These are phyloP conservation scores for Progne subis DNA, from an alignment of 2,113 vertebrate genomes.

Conservation along the genomic window DNA sequence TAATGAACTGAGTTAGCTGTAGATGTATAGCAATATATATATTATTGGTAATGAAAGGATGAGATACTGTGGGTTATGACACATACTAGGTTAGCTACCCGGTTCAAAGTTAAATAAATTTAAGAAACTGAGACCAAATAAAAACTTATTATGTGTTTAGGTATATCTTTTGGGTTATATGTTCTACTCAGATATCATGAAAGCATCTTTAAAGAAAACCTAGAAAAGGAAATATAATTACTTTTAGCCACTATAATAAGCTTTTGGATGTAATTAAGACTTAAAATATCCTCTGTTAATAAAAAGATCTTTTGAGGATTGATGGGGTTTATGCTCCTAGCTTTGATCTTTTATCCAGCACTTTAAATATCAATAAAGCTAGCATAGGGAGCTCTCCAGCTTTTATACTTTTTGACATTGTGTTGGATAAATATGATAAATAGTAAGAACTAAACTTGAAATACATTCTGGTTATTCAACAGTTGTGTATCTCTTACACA, in stretches of 20 bases:
- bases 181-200: not conserved
- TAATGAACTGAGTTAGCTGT: not conserved
- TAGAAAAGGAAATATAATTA: not conserved
- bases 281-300: slow-evolving; percentile 10
- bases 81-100: not conserved
- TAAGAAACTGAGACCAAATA: not conserved
- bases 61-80: not conserved
- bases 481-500: not conserved
- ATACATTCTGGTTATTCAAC: not conserved
- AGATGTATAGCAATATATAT: not conserved
- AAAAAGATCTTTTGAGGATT: slow-evolving; percentile 12
- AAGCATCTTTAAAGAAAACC: not conserved
- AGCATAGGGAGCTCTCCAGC: not conserved
- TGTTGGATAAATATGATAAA: slow-evolving; percentile 11
- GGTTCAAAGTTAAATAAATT: not conserved
- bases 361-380: slow-evolving; percentile 12
- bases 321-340: slow-evolving; percentile 17
- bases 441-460: slow-evolving; percentile 14
- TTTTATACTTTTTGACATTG: not conserved
- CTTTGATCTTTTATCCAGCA: slow-evolving; percentile 29
- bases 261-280: not conserved
- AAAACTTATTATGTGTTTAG: not conserved
- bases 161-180: not conserved
- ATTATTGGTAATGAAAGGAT: not conserved
- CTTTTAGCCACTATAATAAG: not conserved